Base-by-base conservation (phyloP, 2,113 vertebrate genomes). In the Candoia aspera region DNA sequence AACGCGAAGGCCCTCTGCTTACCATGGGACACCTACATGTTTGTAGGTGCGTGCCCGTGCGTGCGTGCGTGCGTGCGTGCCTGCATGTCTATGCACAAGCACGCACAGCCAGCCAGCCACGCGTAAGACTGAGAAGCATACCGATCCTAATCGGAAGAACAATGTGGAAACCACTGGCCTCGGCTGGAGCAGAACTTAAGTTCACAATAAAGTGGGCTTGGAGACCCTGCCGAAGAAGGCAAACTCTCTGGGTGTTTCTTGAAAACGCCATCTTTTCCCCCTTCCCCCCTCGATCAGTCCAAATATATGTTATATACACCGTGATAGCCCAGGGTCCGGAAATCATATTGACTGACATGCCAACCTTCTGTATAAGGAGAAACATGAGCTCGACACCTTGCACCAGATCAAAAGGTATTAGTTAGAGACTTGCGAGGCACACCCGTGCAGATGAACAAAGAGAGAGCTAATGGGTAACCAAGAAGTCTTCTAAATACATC, bases 181-280 rank as follows among this genome's bases (percentile, higher is more conserved):
- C 17, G 10, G 33, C 21, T 59, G 1, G 2, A 8, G 15, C 26
- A 59, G 24, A 58, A 46, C 33, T n/a, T 57, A 12, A 10, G 57
- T 88, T 15, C 64, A 33, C 15, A 60, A 19, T 17, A 8, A 49
- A 49, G 33, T 21, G 6, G 37, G 37, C 73, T 53, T 12, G 6
- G 15, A 79, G 12, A 4, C 53, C 0, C 54, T 13, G 86, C n/a
- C 55, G 1, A 17, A 21, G 24, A 6, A 33, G 57, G 93, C 90
- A 92, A 93, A n/a, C 90, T 90, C 89, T 84, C 54, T 91, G 73
- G 87, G 68, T 58, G 29, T 87, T 88, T 88, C 88, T 59, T 0
- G 6, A 93, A 42, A 55, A 68, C n/a, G 21, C 92, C 42, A 42
- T 42, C 19, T 29, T 60, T 29, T 26, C 49, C 26, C 49, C 5